phyloP scores from a whole-genome alignment of 2,888 invertebrate species.

The Leptopterna dolabrata region DNA sequence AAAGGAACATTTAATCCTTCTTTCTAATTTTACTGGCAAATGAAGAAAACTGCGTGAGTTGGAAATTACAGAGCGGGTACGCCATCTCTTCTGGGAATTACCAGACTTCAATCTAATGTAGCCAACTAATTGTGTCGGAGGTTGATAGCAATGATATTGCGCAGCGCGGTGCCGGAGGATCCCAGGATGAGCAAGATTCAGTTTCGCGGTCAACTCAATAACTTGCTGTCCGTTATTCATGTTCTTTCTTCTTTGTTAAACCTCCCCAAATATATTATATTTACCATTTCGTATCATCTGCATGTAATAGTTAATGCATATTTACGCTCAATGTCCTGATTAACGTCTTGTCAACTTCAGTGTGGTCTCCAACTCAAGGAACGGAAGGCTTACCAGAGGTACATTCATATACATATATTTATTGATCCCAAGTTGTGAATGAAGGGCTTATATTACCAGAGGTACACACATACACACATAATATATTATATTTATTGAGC shows the following conservation, averaged over 20 bases:
- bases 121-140: conserved; percentile 4
- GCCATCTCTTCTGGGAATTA: background rate
- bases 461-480: too few species aligned
- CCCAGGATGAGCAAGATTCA: background rate
- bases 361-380: too few species aligned
- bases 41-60: conserved; percentile 7
- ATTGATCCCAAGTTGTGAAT: too few species aligned
- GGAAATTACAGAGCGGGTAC: conserved; percentile 7
- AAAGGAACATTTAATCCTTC: background rate
- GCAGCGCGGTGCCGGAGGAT: background rate
- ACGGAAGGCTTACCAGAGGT: too few species aligned
- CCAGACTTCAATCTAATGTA: background rate
- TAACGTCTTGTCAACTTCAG: too few species aligned
- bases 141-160: conserved; percentile 1
- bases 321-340: too few species aligned
- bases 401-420: too few species aligned
- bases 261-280: background rate
- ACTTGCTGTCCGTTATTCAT: background rate
- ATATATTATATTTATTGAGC: too few species aligned
- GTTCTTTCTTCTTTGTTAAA: too few species aligned
- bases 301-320: too few species aligned
- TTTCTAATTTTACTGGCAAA: background rate
- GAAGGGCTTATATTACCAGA: too few species aligned
- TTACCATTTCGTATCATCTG: background rate
- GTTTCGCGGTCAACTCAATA: background rate